These are phyloP conservation scores for Sebastes diaconus DNA, from an alignment of 2,797 vertebrate genomes.

Conservation along the genomic window DNA sequence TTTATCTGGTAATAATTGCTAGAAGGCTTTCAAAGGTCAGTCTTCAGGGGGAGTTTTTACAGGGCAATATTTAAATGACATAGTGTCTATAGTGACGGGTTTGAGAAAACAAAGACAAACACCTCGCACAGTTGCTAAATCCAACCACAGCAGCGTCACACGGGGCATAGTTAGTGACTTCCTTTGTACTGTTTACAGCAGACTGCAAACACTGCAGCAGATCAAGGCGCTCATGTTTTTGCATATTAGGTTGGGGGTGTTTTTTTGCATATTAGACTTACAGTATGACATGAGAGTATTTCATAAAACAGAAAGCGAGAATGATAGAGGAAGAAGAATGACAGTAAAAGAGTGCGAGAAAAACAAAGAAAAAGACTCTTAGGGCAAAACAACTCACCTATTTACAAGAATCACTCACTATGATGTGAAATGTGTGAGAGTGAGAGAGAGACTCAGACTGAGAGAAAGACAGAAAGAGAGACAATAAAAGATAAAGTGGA, in stretches of 20 bases:
- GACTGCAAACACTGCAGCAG: background rate
- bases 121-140: constrained; percentile 2
- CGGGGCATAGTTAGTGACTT: constrained; percentile 21
- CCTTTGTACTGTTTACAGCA: constrained; percentile 42
- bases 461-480: constrained; percentile 11
- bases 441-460: constrained; percentile 15
- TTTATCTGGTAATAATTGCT: constrained; percentile 1
- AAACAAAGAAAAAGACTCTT: background rate
- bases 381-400: background rate
- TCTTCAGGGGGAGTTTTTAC: constrained; percentile 26
- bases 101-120: constrained; percentile 3
- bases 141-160: constrained; percentile 26
- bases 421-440: constrained; percentile 30
- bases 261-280: constrained; percentile 7
- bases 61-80: constrained; percentile 16
- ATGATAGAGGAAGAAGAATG: background rate
- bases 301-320: constrained; percentile 31
- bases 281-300: background rate
- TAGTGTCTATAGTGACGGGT: background rate
- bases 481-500: constrained; percentile 33
- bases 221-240: background rate
- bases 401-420: constrained; percentile 51
- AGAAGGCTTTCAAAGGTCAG: constrained; percentile 48
- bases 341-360: background rate
- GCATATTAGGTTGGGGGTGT: background rate